Base-by-base conservation (phyloP, 1,140 invertebrate species). In the Leptinotarsa undecemlineata region DNA sequence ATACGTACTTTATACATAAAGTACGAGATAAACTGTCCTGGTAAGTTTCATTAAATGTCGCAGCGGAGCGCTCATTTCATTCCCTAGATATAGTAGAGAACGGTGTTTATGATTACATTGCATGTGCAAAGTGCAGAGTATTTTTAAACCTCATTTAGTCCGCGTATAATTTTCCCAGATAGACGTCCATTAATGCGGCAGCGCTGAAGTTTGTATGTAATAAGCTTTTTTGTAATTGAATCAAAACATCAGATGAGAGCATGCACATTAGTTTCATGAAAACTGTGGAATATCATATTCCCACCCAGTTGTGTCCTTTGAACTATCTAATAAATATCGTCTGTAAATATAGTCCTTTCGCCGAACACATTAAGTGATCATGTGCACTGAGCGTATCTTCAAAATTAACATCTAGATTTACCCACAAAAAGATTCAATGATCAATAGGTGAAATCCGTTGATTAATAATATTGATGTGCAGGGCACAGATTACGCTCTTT, bases 31-130 rank as follows among this genome's bases (percentile, higher is more conserved):
- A 15, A 57, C n/a, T 57, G n/a, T 57, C 51, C n/a, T 19, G 51
- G 51, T 57, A 57, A 57, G 51, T 57, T 57, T 57, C 51, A 57
- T 57, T 57, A 57, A 57, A 57, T 57, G 51, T 57, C 17, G 51
- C 51, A 57, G 51, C n/a, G 51, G 51, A 57, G 51, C 51, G 51
- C 51, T 57, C 51, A 57, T 57, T 57, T 57, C 1, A 6, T 19
- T 57, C 15, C n/a, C 51, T 17, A 19, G 51, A 57, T 57, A 57
- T 57, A 57, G 51, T 17, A 57, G 51, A 17, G n/a, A 57, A 57
- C n/a, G 51, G 51, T 57, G 51, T 57, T 57, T 57, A 57, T 57
- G 51, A 15, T 57, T 57, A 57, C 51, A 57, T 57, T 57, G 51
- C 51, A 57, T 57, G 51, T 57, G 51, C 51, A 57, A 57, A 19